Percentiles rank a stretch among this genome's conserved stretches.
Evolutionary conservation across 2,888 invertebrate genomes (phyloP).

Genomic region (Agriopis leucophaearia): DNA sequence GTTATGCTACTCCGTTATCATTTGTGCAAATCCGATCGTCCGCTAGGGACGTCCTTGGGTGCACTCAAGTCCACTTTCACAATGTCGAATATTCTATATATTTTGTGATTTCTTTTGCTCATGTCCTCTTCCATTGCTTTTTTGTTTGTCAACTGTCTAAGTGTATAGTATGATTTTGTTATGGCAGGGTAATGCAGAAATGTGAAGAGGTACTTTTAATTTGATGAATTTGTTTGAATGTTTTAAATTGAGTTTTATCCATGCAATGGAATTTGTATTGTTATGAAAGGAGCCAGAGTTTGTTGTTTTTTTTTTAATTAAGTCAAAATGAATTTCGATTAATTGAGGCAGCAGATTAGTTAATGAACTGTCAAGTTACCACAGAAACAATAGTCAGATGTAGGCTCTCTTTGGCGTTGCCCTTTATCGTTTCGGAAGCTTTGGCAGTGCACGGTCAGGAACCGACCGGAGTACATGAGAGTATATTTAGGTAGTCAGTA

Average conservation of each 20-base stretch:
- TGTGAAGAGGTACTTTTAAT: constrained; percentile 84
- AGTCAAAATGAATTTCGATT: constrained; percentile 80
- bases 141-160: constrained; percentile 81
- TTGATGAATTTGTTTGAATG: constrained; percentile 83
- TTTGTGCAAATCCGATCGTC: constrained; percentile 60
- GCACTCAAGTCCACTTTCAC: constrained; percentile 67
- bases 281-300: constrained; percentile 82
- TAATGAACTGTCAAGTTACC: constrained; percentile 81
- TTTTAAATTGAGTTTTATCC: constrained; percentile 84
- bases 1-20: constrained; percentile 66
- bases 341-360: constrained; percentile 83
- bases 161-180: constrained; percentile 83
- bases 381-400: constrained; percentile 81
- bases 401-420: constrained; percentile 82
- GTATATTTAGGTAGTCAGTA: constrained; percentile 69
- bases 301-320: constrained; percentile 78
- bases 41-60: constrained; percentile 48
- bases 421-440: constrained; percentile 63
- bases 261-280: constrained; percentile 84
- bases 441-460: constrained; percentile 53
- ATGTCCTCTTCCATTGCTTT: constrained; percentile 83
- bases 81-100: constrained; percentile 72
- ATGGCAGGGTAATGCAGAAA: constrained; percentile 85
- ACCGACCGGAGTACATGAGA: constrained; percentile 42
- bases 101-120: constrained; percentile 84